Percentiles rank a stretch among this genome's conserved stretches.
phyloP scores from a whole-genome alignment of 2,113 vertebrate genomes.

The Chlorodrepanis virens region DNA sequence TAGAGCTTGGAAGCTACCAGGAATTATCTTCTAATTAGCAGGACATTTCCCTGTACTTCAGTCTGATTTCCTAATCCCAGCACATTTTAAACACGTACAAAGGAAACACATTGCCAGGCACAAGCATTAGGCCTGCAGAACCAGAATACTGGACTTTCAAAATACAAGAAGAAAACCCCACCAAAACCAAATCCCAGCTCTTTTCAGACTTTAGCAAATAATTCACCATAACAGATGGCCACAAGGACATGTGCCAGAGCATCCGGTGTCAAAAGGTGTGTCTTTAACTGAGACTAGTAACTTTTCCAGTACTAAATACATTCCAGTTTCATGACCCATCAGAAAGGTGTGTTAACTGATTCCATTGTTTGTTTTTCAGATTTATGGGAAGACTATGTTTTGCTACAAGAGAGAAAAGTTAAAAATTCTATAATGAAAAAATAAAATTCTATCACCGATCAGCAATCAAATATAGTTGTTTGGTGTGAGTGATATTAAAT shows the following conservation, averaged over 20 bases:
- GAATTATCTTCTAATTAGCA: background rate
- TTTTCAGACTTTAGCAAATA: background rate
- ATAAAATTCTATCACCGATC: background rate
- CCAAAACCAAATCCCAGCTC: background rate
- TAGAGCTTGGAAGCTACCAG: background rate
- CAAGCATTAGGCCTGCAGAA: background rate
- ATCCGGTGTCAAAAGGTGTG: background rate
- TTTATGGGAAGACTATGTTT: background rate
- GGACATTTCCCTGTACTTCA: background rate
- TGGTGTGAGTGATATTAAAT: background rate
- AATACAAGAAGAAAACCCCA: background rate
- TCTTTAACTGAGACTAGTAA: background rate
- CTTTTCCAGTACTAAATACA: background rate
- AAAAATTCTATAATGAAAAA: background rate
- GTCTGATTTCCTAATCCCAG: background rate
- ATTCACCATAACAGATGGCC: background rate
- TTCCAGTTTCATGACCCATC: background rate
- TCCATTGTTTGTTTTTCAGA: background rate
- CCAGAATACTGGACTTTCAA: background rate
- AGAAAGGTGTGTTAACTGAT: background rate
- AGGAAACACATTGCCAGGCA: background rate
- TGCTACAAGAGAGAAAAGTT: background rate
- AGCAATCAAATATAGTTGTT: background rate
- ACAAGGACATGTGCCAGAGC: background rate
- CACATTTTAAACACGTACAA: background rate